phyloP scores from a whole-genome alignment of 2,797 vertebrate genomes.

The Sardinella longiceps region DNA sequence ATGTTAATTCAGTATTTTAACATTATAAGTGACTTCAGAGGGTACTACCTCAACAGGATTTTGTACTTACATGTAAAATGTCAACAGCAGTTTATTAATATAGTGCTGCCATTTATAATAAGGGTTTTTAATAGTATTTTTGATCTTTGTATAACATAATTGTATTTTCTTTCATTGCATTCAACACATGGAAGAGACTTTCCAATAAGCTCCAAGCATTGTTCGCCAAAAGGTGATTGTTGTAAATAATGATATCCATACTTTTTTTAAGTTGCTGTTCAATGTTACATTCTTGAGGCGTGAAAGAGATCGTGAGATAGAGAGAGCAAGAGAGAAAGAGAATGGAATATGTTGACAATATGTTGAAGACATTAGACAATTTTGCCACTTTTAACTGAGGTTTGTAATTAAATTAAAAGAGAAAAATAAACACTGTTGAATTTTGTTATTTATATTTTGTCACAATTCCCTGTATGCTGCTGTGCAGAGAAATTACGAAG shows the following conservation, averaged over 20 bases:
- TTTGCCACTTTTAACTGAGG: slow-evolving; percentile 78
- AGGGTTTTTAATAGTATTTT: slow-evolving; percentile 87
- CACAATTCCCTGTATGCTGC: slow-evolving; percentile 80
- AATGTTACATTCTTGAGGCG: slow-evolving; percentile 72
- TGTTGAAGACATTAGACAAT: slow-evolving; percentile 66
- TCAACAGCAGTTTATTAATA: slow-evolving; percentile 84
- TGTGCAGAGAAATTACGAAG: slow-evolving; percentile 77
- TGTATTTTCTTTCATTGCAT: slow-evolving; percentile 84
- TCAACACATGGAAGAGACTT: slow-evolving; percentile 77
- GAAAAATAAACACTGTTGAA: slow-evolving; percentile 78
- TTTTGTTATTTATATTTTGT: slow-evolving; percentile 85
- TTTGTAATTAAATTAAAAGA: slow-evolving; percentile 81
- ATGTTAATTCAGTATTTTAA: slow-evolving; percentile 85
- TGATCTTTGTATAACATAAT: slow-evolving; percentile 88
- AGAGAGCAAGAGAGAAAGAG: slow-evolving; percentile 55
- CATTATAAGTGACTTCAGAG: slow-evolving; percentile 85
- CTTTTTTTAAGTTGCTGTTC: slow-evolving; percentile 76
- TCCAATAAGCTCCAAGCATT: slow-evolving; percentile 81
- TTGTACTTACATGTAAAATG: slow-evolving; percentile 83
- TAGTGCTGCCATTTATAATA: slow-evolving; percentile 86
- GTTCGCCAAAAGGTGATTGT: slow-evolving; percentile 77
- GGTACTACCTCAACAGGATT: slow-evolving; percentile 83
- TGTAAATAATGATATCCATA: slow-evolving; percentile 79
- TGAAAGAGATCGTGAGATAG: slow-evolving; percentile 55
- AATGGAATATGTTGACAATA: slow-evolving; percentile 66